Evolutionary conservation across 2,113 vertebrate species (phyloP).

Genomic region (Rutilus rutilus): DNA sequence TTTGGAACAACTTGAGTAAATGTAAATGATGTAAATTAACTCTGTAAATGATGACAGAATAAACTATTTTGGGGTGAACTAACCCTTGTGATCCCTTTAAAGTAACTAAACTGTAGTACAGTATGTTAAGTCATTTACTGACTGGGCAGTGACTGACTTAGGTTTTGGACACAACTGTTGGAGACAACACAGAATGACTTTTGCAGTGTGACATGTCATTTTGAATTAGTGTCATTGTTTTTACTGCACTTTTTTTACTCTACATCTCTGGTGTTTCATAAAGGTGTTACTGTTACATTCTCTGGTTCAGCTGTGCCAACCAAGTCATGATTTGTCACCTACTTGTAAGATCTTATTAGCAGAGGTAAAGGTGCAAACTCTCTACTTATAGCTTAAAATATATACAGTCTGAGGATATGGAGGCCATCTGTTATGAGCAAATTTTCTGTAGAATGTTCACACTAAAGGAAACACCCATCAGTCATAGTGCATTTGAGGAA

Average conservation of each 20-base stretch:
- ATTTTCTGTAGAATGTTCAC: neutral
- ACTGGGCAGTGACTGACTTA: neutral
- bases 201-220: slow-evolving; percentile 23
- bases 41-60: no score
- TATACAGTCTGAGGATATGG: neutral
- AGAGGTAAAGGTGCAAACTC: neutral
- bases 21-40: no score
- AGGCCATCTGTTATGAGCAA: neutral
- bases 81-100: no score
- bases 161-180: neutral
- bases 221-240: slow-evolving; percentile 18
- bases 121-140: neutral
- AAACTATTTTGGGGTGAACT: no score
- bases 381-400: slow-evolving; percentile 11
- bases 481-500: slow-evolving; percentile 39
- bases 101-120: neutral
- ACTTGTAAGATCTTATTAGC: neutral
- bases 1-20: no score
- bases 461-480: slow-evolving; percentile 16
- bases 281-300: no score
- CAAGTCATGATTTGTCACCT: neutral
- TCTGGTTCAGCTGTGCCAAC: neutral
- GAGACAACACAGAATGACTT: neutral
- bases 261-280: neutral
- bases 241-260: neutral